Evolutionary conservation across 2,888 invertebrate genomes (phyloP).

Genomic region (Meteorus cinctellus): DNA sequence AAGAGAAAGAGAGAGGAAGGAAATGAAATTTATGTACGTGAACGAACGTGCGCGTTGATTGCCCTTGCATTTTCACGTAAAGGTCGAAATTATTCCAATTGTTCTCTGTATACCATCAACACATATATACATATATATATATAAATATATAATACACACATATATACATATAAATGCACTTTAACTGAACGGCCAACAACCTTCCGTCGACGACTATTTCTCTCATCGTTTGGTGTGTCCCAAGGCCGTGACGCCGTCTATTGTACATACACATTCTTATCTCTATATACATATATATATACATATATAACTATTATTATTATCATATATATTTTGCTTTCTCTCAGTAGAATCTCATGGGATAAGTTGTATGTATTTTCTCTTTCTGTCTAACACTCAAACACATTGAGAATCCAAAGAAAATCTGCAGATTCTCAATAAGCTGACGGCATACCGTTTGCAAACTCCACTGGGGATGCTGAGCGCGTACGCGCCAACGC

Average conservation of each 20-base stretch:
- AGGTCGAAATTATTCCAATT: conserved; percentile 36
- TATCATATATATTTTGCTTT: background rate
- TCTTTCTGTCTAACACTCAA: conserved; percentile 18
- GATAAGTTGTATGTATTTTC: conserved; percentile 1
- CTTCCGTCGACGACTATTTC: conserved; percentile 18
- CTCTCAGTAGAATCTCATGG: background rate
- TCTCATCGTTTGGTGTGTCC: conserved; percentile 15
- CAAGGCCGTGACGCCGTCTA: conserved; percentile 5
- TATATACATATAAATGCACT: conserved; percentile 12
- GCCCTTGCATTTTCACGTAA: conserved; percentile 31
- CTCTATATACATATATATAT: background rate
- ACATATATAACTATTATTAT: too few relatives aligned
- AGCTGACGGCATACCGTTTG: conserved; percentile 43
- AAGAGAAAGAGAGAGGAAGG: background rate
- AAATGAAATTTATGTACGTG: conserved; percentile 16
- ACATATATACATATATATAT: background rate
- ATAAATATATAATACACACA: background rate
- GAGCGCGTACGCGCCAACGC: conserved; percentile 48
- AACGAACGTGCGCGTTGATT: conserved; percentile 28
- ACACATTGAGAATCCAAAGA: conserved; percentile 42
- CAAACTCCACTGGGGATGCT: conserved; percentile 47
- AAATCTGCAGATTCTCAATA: conserved; percentile 53
- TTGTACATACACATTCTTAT: background rate
- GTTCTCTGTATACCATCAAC: conserved; percentile 19
- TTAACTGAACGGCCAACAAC: conserved; percentile 16